Evolutionary conservation across 1,140 invertebrate genomes (phyloP), one percentile per base, ranked within the genome.

Genomic region (Drosophila asahinai): DNA sequence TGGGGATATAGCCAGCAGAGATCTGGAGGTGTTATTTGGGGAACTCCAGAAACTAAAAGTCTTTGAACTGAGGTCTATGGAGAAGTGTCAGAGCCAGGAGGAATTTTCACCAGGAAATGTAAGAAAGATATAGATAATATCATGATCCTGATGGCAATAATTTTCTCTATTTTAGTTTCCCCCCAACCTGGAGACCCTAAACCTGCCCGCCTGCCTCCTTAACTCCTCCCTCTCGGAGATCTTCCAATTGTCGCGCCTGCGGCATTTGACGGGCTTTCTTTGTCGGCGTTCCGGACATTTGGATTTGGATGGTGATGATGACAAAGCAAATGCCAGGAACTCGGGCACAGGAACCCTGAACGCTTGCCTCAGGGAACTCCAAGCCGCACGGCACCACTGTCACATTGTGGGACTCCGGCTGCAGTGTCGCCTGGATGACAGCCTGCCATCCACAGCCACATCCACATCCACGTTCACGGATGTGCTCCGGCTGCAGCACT

Each of bases 401-500:
- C 75, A 81, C 63, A 82, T 89, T 82, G 86, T 89, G 67, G 81
- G 75, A 33, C 58, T 89, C 52, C 76, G 77, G 54, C 68, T 89
- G 78, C 81, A 89, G 74, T 89, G 86, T 74, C 67, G 75, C 58
- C 81, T 89, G 12, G 86, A 89, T 74, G 71, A 60, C 48, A 62
- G 75, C 25, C 63, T 89, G 64, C 62, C 78, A 77, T 12, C 51
- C 62, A 11, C 33, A 84, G 40, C 54, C 62, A 11, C 33, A 80
- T 45, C 54, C 38, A 17, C 36, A 22, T 22, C 19, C 2, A 22
- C 19, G 22, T 51, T 54, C 49, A 11, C 40, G 19, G 36, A 68
- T 15, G 38, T 54, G 49, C 58, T 86, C 49, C 78, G 62, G 8
- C 61, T 89, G 54, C 73, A 70, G 14, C 70, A 66, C 45, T 79